phyloP scores from a whole-genome alignment of 2,797 vertebrate genomes.

The Etheostoma nigrum region DNA sequence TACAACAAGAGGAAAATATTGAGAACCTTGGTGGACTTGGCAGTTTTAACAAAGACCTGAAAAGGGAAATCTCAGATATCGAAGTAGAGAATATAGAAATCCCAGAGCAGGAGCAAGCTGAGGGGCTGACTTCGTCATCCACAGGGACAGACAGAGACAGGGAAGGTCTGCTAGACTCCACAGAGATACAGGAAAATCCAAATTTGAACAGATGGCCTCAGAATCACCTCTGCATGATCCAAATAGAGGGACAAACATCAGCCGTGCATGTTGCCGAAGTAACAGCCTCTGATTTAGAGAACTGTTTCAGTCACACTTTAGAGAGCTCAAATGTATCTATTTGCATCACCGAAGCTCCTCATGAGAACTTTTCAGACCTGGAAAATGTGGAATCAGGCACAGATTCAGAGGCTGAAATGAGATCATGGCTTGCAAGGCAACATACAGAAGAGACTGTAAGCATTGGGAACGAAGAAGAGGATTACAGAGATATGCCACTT shows the following conservation, averaged over 20 bases:
- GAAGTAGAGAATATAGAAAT: slow-evolving; percentile 85
- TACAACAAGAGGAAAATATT: slow-evolving; percentile 85
- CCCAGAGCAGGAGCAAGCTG: slow-evolving; percentile 70
- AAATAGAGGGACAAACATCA: slow-evolving; percentile 44
- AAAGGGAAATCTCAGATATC: slow-evolving; percentile 33
- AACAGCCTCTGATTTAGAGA: slow-evolving; percentile 40
- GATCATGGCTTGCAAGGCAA: slow-evolving; percentile 25
- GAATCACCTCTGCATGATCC: slow-evolving; percentile 51
- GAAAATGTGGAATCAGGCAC: slow-evolving; percentile 61
- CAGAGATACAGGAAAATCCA: slow-evolving; percentile 77
- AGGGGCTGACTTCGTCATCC: slow-evolving; percentile 32
- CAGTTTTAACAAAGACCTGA: slow-evolving; percentile 32
- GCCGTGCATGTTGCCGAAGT: slow-evolving; percentile 39
- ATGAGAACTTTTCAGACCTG: slow-evolving; percentile 45
- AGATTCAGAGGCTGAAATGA: slow-evolving; percentile 50
- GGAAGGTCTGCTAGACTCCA: slow-evolving; percentile 42
- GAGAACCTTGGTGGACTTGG: slow-evolving; percentile 74
- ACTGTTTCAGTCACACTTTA: slow-evolving; percentile 36
- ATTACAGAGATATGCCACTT: slow-evolving; percentile 46
- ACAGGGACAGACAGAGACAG: slow-evolving; percentile 33
- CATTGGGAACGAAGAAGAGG: slow-evolving; percentile 45
- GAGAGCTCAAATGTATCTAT: slow-evolving; percentile 55
- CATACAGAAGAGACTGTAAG: slow-evolving; percentile 45
- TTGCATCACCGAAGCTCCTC: slow-evolving; percentile 58
- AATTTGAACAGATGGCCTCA: slow-evolving; percentile 81